Base-by-base conservation (phyloP, 1,140 invertebrate species). In the Drosophila setifemur region DNA sequence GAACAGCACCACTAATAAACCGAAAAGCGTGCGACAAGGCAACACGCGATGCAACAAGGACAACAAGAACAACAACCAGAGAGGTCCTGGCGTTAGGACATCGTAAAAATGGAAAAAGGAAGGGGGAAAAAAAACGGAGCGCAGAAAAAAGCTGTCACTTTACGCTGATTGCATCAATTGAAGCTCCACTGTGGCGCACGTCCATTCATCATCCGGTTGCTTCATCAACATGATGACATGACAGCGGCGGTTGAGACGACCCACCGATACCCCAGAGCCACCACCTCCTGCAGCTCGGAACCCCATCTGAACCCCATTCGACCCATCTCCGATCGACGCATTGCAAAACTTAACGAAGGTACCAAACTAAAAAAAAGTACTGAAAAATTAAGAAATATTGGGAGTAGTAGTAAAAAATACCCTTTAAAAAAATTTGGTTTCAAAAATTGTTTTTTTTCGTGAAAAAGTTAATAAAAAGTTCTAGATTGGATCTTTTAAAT, bases 111-210 rank as follows among this genome's bases (percentile, higher is more conserved):
- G 16, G 33, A 28, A 39, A 9, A 39, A 21, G 44, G n/a, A n/a
- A n/a, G n/a, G n/a, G n/a, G n/a, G n/a, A 67, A 39, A 47, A 57
- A 49, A 23, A 33, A 70, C 40, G 16, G 29, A 52, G 21, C 14
- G 33, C 19, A 25, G 39, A 48, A 40, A 68, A 72, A 63, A 70
- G 79, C 75, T 85, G 81, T 85, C 81, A 86, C 81, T 87, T 87
- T 87, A 87, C 81, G 82, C 82, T 86, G 81, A 86, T 86, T 86
- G 81, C 81, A 87, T 87, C 81, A 86, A 86, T 86, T 86, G 81
- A 81, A 86, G 82, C 76, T 86, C 54, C 82, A 86, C 82, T 86
- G 81, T 87, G 81, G 72, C 81, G 82, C 79, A 86, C 82, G 81
- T 86, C 82, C 81, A 86, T 86, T 86, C 82, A 86, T 86, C 81